Evolutionary conservation across 2,888 invertebrate genomes (phyloP).

Genomic region (Neocrepidodera transversa): DNA sequence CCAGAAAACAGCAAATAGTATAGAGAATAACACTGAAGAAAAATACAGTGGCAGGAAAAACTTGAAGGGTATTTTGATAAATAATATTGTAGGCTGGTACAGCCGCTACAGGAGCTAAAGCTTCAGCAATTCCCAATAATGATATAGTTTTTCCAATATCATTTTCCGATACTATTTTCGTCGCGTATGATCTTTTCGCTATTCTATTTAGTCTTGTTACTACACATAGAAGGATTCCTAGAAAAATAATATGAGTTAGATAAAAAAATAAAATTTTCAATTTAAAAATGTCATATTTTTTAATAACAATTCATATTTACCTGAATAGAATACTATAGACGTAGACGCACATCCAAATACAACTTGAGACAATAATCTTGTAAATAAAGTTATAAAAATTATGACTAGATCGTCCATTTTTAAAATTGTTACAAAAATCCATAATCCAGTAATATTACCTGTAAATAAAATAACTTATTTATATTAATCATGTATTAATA

Average conservation of each 20-base stretch:
- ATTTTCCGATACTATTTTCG: conserved; percentile 54
- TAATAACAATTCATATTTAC: neutral
- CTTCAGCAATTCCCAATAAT: conserved; percentile 67
- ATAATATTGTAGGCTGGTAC: conserved; percentile 66
- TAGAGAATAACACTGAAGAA: conserved; percentile 60
- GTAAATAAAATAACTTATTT: conserved; percentile 28
- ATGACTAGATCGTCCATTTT: conserved; percentile 57
- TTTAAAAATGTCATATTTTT: neutral
- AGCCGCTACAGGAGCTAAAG: conserved; percentile 64
- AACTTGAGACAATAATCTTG: conserved; percentile 58
- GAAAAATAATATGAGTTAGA: conserved; percentile 17
- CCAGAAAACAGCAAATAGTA: conserved; percentile 39
- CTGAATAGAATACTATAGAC: conserved; percentile 1
- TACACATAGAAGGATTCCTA: conserved; percentile 50
- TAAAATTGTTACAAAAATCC: conserved; percentile 53
- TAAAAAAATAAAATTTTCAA: neutral
- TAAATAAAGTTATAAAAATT: conserved; percentile 54
- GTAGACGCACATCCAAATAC: conserved; percentile 55
- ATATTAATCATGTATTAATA: conserved; percentile 1
- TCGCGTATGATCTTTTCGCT: conserved; percentile 54
- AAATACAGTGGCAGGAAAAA: conserved; percentile 65
- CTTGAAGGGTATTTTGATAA: conserved; percentile 62
- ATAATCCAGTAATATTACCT: conserved; percentile 51
- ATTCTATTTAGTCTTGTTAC: conserved; percentile 51
- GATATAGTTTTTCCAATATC: conserved; percentile 60